phyloP scores from a whole-genome alignment of 1,140 invertebrate species.

The Chironomus tepperi region DNA sequence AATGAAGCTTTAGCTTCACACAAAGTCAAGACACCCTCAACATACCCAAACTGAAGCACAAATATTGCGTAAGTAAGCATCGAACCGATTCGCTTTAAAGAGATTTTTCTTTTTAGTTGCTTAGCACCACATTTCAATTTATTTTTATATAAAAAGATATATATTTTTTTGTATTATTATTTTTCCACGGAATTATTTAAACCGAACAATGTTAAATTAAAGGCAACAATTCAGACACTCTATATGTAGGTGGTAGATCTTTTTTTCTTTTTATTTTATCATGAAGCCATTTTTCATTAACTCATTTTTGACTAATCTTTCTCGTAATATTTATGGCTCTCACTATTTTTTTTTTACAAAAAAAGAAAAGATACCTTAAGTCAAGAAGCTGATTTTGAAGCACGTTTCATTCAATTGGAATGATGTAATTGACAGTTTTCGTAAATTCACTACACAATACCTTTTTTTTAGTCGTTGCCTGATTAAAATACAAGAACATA shows the following conservation, averaged over 20 bases:
- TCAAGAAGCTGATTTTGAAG: too few species aligned
- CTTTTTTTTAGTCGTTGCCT: too few species aligned
- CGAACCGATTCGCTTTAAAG: too few species aligned
- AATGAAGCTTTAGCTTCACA: too few species aligned
- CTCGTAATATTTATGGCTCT: too few species aligned
- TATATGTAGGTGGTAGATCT: not conserved
- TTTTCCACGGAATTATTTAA: not conserved
- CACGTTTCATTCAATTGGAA: too few species aligned
- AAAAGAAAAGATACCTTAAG: too few species aligned
- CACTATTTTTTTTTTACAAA: too few species aligned
- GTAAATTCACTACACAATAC: not conserved
- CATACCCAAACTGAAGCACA: too few species aligned
- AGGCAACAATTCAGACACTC: not conserved
- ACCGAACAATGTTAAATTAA: slow-evolving; percentile 3
- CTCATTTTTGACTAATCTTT: slow-evolving; percentile 2
- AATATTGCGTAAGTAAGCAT: too few species aligned
- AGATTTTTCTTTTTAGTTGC: not conserved
- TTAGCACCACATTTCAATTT: not conserved
- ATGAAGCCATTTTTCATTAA: slow-evolving; percentile 2
- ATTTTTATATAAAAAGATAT: not conserved
- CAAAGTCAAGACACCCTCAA: too few species aligned
- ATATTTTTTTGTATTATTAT: not conserved
- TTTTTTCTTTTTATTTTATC: slow-evolving; percentile 15
- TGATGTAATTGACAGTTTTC: not conserved
- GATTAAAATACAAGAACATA: too few species aligned